Conservation (phyloP, 2,888 invertebrate genomes). For the Autographa pulchrina region DNA sequence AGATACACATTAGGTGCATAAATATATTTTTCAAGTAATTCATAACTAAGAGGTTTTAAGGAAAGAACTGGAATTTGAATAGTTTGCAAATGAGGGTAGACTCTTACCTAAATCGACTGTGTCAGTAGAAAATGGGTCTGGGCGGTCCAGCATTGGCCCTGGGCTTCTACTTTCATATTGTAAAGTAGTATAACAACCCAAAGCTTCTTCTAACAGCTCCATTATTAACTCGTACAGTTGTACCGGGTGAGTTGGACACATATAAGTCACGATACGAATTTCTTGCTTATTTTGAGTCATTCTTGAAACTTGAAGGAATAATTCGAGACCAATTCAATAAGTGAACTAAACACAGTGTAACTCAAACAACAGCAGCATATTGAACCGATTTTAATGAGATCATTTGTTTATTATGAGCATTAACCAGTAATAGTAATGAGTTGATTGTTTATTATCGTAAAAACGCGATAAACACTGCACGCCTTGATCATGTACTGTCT, state of each 20-base stretch:
- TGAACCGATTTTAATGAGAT: constrained; percentile 40
- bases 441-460: constrained; percentile 51
- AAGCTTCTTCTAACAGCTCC: constrained; percentile 87
- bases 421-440: constrained; percentile 21
- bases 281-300: constrained; percentile 78
- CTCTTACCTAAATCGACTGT: constrained; percentile 89
- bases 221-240: constrained; percentile 89
- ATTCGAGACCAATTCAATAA: constrained; percentile 27
- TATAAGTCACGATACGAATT: constrained; percentile 89
- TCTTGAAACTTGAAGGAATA: constrained; percentile 42
- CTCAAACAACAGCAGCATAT: constrained; percentile 31
- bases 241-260: constrained; percentile 90
- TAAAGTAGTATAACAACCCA: constrained; percentile 85
- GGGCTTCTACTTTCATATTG: constrained; percentile 90
- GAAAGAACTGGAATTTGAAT: neutral
- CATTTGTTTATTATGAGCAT: constrained; percentile 38
- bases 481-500: constrained; percentile 67
- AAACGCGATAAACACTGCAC: constrained; percentile 68
- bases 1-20: too few species aligned
- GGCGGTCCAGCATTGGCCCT: constrained; percentile 85
- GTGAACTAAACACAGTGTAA: constrained; percentile 37
- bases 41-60: neutral
- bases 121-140: constrained; percentile 88
- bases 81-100: neutral
- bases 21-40: too few species aligned